Percentiles rank a stretch among this genome's conserved stretches.
These are phyloP conservation scores for Lepeophtheirus nordmannii DNA, from an alignment of 2,888 invertebrate species.

Conservation along the genomic window DNA sequence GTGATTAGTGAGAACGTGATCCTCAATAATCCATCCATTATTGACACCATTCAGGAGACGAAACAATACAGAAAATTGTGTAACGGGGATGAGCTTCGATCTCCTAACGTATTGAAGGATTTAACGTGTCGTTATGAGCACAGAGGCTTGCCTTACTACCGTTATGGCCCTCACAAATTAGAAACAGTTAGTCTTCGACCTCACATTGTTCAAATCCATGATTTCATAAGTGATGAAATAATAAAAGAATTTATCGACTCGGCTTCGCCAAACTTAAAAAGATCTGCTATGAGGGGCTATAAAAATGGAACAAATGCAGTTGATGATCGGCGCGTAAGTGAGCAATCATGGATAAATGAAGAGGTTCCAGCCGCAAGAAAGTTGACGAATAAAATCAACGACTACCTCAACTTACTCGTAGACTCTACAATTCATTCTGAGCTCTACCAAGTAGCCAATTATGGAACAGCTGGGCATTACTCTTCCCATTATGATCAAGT, in stretches of 20 bases:
- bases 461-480: slow-evolving; percentile 23
- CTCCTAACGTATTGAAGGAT: neutral
- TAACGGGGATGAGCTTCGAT: slow-evolving; percentile 13
- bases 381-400: slow-evolving; percentile 10
- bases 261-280: slow-evolving; percentile 7
- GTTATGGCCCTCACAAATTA: slow-evolving; percentile 15
- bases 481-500: slow-evolving; percentile 22
- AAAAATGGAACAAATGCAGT: slow-evolving; percentile 19
- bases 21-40: slow-evolving; percentile 6
- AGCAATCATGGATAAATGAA: slow-evolving; percentile 23
- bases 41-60: slow-evolving; percentile 6
- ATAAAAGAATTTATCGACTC: slow-evolving; percentile 10
- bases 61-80: slow-evolving; percentile 20
- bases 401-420: slow-evolving; percentile 7
- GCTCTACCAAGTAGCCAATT: slow-evolving; percentile 24
- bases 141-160: slow-evolving; percentile 5
- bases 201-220: slow-evolving; percentile 19
- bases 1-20: neutral
- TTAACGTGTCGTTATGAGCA: slow-evolving; percentile 14
- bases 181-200: slow-evolving; percentile 18
- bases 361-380: neutral
- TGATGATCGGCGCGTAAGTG: slow-evolving; percentile 13
- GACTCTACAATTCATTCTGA: slow-evolving; percentile 13
- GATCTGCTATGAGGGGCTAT: slow-evolving; percentile 15
- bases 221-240: slow-evolving; percentile 14